phyloP scores from a whole-genome alignment of 1,140 invertebrate genomes.

The Micrasema minimum region DNA sequence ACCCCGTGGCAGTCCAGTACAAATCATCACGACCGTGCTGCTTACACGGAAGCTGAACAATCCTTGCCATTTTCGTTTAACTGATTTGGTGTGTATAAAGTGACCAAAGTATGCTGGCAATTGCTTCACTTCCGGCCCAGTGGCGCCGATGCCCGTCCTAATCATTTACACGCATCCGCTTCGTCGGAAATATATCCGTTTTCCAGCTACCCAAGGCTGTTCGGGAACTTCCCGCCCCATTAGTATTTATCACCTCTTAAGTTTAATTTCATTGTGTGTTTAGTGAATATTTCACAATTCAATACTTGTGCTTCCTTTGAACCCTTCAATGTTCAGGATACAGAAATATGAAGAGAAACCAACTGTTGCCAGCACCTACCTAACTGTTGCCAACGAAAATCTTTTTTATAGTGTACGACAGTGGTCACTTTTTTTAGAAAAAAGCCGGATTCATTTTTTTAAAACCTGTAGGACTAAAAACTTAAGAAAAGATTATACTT shows the following conservation, averaged over 20 bases:
- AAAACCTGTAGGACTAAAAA: too few species aligned
- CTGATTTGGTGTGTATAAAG: not conserved
- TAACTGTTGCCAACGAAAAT: too few species aligned
- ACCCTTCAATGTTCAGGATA: too few species aligned
- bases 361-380: too few species aligned
- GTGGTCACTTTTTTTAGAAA: too few species aligned
- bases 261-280: slow-evolving; percentile 26
- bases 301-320: slow-evolving; percentile 7
- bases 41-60: too few species aligned
- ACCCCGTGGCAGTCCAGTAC: not conserved
- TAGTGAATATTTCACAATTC: slow-evolving; percentile 11
- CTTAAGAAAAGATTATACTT: too few species aligned
- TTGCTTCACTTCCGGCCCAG: slow-evolving; percentile 32
- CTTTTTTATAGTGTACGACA: too few species aligned
- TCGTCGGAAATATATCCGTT: slow-evolving; percentile 36
- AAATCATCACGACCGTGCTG: not conserved
- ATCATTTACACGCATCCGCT: slow-evolving; percentile 38
- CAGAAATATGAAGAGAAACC: too few species aligned
- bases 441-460: too few species aligned
- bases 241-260: slow-evolving; percentile 28
- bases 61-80: not conserved
- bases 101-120: slow-evolving; percentile 31
- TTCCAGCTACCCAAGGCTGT: slow-evolving; percentile 13
- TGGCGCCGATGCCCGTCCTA: slow-evolving; percentile 25
- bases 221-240: not conserved